phyloP scores from a whole-genome alignment of 2,797 vertebrate genomes.

The Lophotriccus pileatus region DNA sequence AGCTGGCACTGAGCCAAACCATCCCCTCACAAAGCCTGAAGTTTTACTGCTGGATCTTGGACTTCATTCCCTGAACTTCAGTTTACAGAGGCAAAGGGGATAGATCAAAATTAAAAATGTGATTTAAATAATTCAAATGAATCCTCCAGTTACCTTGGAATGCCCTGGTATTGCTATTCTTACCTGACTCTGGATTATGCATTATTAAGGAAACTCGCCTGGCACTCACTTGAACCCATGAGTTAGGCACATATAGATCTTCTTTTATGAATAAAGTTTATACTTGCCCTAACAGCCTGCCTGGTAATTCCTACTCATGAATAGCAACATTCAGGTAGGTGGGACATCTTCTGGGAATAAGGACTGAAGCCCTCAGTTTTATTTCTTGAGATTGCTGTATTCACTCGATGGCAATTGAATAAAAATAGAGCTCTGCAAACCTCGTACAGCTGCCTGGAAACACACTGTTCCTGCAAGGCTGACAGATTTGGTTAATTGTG shows the following conservation, averaged over 20 bases:
- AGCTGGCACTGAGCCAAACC: background rate
- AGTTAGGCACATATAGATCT: background rate
- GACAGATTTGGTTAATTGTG: background rate
- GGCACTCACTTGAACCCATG: background rate
- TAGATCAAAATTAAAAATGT: background rate
- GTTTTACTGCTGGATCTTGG: background rate
- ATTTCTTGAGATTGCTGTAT: background rate
- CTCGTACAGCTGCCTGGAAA: background rate
- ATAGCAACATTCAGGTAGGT: background rate
- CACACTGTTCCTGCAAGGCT: background rate
- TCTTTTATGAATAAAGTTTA: background rate
- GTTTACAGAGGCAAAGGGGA: background rate
- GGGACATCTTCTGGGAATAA: constrained; percentile 4
- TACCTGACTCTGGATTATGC: background rate
- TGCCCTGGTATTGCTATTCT: background rate
- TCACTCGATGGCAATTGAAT: background rate
- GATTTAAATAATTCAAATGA: background rate
- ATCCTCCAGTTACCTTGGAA: background rate
- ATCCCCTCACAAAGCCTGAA: background rate
- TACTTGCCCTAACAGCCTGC: background rate
- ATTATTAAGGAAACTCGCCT: background rate
- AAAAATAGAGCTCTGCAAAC: background rate
- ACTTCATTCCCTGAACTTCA: background rate
- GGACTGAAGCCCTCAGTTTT: background rate
- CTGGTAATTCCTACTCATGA: background rate